Evolutionary conservation across 1,140 invertebrate species (phyloP), one percentile per base, ranked within the genome.

Genomic region (Oryctes rhinoceros): DNA sequence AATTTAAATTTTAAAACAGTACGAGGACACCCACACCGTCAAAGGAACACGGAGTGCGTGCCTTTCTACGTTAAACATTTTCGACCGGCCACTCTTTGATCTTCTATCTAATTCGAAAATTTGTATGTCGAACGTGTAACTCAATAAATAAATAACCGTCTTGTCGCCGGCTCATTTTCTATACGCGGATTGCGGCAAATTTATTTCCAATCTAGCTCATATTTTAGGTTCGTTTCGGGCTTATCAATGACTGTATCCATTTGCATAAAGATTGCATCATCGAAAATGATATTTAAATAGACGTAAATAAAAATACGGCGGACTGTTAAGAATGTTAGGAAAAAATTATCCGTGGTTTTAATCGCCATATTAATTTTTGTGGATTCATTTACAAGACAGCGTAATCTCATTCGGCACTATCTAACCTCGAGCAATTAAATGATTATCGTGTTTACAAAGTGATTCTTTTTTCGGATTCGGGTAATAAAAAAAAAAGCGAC

Each of bases 181-280:
- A 62, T 62, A 62, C 53, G 9, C 39, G 39, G 39, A 15, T 62
- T 62, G 20, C 15, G 20, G 13, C 5, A 15, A 62, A 62, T 62
- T 62, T 62, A 62, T 62, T 62, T 62, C 53, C 9, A 62, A 62
- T 62, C 7, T 62, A 4, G 15, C 53, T 20, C 53, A 62, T 62
- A 62, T 18, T 62, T 62, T 20, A 62, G 7, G 53, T 62, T n/a
- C 20, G 20, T 20, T 62, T n/a, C 15, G 13, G 3, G 53, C 3
- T 62, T 62, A 62, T 62, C 53, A 62, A 62, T 62, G 53, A 62
- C 20, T 44, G 3, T 44, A 44, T 44, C 53, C 3, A 62, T 62
- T 62, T 62, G 53, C 53, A 62, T 62, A 62, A 62, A 62, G 15
- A 62, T 62, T 62, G 53, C 53, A 62, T 62, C 53, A 62, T 7